Evolutionary conservation across 2,797 vertebrate species (phyloP).

Genomic region (Steatocranus sp.): DNA sequence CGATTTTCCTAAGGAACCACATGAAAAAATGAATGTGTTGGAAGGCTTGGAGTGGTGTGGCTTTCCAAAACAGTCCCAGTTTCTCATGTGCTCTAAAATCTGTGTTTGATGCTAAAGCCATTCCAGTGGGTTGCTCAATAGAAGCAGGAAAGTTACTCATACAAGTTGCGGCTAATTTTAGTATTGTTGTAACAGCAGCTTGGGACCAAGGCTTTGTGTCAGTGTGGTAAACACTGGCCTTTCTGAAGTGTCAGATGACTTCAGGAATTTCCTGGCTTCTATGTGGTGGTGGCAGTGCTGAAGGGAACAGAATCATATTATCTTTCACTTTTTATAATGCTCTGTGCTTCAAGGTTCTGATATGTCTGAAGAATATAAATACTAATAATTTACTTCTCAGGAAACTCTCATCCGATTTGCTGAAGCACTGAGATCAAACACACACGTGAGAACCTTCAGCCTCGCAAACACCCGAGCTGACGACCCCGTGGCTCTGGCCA

Average conservation of each 20-base stretch:
- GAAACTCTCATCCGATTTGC: slow-evolving; percentile 87
- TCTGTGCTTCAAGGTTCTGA: neutral
- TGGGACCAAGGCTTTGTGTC: neutral
- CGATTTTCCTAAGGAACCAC: neutral
- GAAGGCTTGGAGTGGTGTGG: neutral
- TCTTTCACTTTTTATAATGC: neutral
- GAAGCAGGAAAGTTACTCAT: neutral
- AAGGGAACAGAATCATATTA: neutral
- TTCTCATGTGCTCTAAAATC: neutral
- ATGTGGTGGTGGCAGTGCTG: neutral
- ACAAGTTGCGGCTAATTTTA: neutral
- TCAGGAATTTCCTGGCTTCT: neutral
- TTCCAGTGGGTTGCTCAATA: neutral
- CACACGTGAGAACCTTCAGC: slow-evolving; percentile 83
- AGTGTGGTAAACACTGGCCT: neutral
- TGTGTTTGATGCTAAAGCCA: neutral
- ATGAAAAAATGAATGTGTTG: neutral
- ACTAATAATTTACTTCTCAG: slow-evolving; percentile 27
- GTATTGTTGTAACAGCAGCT: neutral
- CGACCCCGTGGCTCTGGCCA: slow-evolving; percentile 83
- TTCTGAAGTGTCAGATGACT: neutral
- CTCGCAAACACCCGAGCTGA: slow-evolving; percentile 92
- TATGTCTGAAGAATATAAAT: neutral
- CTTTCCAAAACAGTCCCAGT: neutral
- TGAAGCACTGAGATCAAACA: slow-evolving; percentile 86